Evolutionary conservation across 2,888 invertebrate genomes (phyloP), one percentile per base, ranked within the genome.

Genomic region (Nasonovia ribisnigri): DNA sequence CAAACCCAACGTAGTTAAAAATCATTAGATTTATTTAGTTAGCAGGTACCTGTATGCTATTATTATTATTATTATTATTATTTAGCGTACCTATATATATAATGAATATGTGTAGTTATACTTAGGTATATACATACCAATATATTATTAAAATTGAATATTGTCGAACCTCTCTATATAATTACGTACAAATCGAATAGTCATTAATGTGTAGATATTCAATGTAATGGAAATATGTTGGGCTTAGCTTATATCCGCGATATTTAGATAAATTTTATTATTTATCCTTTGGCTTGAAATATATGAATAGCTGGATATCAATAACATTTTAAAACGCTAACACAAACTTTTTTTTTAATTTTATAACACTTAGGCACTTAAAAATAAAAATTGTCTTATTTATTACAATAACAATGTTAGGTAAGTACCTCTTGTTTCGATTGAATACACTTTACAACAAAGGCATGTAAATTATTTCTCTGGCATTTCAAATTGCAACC

Each of bases 371-470:
- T 36, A 77, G 36, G 20, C 36, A 1, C 20, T 46, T 11, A 60
- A 20, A 60, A 43, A 29, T 29, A 29, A 43, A 87, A 48, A 36
- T 77, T 2, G 36, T 90, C 46, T 46, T 67, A 90, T 54, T 54
- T 54, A 54, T 90, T 46, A 36, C 20, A 11, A 90, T 67, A 90
- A 90, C 46, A 90, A 36, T 20, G 8, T 29, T n/a, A 90, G 20
- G n/a, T 20, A 90, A 20, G 46, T 77, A 20, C 36, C 43, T 67
- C n/a, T 90, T 29, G 20, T 67, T 24, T 46, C 46, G 29, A 29
- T 67, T 57, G 60, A 90, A 67, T 90, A 90, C 46, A 48, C 60
- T 67, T 67, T 46, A 90, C n/a, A n/a, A 67, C 60, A 46, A 90
- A 67, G 46, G 60, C 46, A 10, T 11, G n/a, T 42, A 90, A 46